Evolutionary conservation across 1,140 invertebrate genomes (phyloP).

Genomic region (Cydia fagiglandana): DNA sequence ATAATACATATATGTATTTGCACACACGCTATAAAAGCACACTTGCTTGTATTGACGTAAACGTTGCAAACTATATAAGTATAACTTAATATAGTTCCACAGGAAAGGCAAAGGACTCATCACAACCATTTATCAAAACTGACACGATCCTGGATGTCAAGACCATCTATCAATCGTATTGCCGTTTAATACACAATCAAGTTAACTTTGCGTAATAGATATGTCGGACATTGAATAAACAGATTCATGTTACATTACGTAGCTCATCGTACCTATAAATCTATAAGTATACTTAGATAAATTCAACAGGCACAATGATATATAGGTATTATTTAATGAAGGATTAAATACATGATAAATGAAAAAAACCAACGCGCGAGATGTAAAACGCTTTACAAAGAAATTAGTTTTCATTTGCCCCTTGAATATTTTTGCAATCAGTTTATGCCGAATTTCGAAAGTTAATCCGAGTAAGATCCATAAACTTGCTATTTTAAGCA

Average conservation of each 20-base stretch:
- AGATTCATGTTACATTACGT: no score
- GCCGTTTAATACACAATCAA: neutral
- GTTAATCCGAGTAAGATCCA: neutral
- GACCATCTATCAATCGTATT: neutral
- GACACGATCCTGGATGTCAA: constrained; percentile 9
- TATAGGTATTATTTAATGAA: no score
- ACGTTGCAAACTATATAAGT: neutral
- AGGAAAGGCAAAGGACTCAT: constrained; percentile 15
- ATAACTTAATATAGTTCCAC: neutral
- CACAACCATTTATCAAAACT: constrained; percentile 1
- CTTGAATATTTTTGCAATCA: neutral
- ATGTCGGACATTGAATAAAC: no score
- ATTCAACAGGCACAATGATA: no score
- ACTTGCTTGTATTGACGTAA: neutral
- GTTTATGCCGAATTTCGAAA: neutral
- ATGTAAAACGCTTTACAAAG: no score
- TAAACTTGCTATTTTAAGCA: no score
- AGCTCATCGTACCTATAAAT: no score
- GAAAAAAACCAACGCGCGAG: no score
- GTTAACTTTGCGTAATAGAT: neutral
- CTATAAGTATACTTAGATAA: no score
- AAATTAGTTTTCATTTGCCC: no score
- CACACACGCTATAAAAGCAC: neutral
- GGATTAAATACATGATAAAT: no score
- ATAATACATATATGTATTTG: no score